Conservation (phyloP, 2,888 invertebrate species). For the Caenorhabditis panamensis region DNA sequence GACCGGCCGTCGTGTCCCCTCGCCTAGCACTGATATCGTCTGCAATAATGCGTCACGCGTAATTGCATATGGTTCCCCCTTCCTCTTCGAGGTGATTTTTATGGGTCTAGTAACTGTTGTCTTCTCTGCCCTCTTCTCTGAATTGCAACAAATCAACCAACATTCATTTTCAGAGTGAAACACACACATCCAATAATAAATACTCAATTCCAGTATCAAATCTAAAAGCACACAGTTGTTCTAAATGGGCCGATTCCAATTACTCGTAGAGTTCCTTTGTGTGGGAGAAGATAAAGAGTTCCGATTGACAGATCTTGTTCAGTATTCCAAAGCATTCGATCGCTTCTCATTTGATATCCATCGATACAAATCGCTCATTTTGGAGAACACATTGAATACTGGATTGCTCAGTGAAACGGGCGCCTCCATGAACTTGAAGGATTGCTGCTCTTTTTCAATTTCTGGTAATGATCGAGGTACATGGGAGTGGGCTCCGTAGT, state of each 20-base stretch:
- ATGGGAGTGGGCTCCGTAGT: slow-evolving; percentile 37
- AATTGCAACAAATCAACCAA: slow-evolving; percentile 4
- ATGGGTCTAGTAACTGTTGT: too few species aligned
- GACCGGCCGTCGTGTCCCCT: too few species aligned
- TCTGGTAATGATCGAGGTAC: slow-evolving; percentile 14
- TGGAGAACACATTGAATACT: slow-evolving; percentile 57
- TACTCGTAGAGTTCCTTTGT: slow-evolving; percentile 4
- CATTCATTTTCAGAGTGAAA: slow-evolving; percentile 5
- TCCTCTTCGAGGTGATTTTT: too few species aligned
- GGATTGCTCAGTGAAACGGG: slow-evolving; percentile 59
- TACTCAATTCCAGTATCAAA: neutral
- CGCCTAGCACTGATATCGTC: too few species aligned
- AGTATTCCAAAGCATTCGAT: slow-evolving; percentile 9
- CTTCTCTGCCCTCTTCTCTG: neutral
- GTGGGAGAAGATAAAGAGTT: too few species aligned
- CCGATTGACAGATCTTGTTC: neutral
- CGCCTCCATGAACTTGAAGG: slow-evolving; percentile 56
- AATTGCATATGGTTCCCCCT: too few species aligned
- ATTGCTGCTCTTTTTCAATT: slow-evolving; percentile 40
- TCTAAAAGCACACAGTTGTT: neutral
- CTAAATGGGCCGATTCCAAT: neutral
- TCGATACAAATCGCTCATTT: slow-evolving; percentile 54
- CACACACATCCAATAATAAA: neutral
- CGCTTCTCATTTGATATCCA: slow-evolving; percentile 53
- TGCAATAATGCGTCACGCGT: too few species aligned